A percentile compares a stretch with the other conserved stretches of the same genome.
phyloP scores from a whole-genome alignment of 92 coral and sea anemone genomes.

The Anthopleura xanthogrammica region DNA sequence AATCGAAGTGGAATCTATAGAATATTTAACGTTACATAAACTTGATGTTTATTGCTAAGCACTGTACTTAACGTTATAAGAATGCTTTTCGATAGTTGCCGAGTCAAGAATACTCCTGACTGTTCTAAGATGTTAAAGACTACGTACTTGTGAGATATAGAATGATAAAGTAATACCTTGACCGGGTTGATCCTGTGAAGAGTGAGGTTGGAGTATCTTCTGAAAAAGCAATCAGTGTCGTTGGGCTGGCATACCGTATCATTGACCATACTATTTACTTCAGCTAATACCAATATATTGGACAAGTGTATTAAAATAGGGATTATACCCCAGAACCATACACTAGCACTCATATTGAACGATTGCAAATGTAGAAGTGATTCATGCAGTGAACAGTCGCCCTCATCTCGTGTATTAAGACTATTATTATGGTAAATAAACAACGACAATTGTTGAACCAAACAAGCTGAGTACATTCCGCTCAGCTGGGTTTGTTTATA shows the following conservation, averaged over 20 bases:
- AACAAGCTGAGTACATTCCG: background rate
- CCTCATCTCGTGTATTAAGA: background rate
- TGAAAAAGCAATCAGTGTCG: conserved; percentile 42
- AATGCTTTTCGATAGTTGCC: too few species aligned
- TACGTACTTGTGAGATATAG: too few species aligned
- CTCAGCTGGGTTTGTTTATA: conserved; percentile 7
- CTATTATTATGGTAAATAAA: background rate
- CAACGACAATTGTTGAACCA: background rate
- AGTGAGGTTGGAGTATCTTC: conserved; percentile 46
- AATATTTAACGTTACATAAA: too few species aligned
- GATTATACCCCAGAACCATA: background rate
- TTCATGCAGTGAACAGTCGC: too few species aligned
- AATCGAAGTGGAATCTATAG: too few species aligned
- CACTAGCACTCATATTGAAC: background rate
- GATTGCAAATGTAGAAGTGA: too few species aligned
- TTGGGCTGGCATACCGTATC: background rate
- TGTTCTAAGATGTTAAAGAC: too few species aligned
- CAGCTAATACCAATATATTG: background rate
- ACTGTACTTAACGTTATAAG: too few species aligned
- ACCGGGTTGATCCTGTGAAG: conserved; percentile 73
- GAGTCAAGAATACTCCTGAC: too few species aligned
- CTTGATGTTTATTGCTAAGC: too few species aligned
- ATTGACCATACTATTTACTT: background rate
- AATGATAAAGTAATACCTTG: conserved; percentile 39
- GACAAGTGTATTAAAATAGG: background rate